Conservation (phyloP, 1,140 invertebrate genomes). For the Rhyzopertha dominica region DNA sequence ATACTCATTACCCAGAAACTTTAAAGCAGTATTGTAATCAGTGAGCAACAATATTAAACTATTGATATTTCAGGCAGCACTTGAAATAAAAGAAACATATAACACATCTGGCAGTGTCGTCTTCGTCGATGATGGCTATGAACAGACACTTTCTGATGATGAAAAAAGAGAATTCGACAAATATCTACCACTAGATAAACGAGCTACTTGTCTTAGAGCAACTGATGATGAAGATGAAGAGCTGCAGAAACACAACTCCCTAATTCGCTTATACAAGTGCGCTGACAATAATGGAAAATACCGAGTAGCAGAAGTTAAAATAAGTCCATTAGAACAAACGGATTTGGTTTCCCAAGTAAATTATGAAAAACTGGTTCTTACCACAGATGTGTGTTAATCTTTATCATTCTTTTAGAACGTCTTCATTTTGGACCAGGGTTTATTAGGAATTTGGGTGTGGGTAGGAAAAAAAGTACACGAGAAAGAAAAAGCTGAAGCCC, state of each 20-base stretch:
- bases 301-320: slow-evolving; percentile 81
- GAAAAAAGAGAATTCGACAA: slow-evolving; percentile 64
- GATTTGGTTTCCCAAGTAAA: slow-evolving; percentile 74
- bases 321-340: slow-evolving; percentile 70
- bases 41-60: slow-evolving; percentile 21
- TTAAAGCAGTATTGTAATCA: slow-evolving; percentile 24
- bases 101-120: slow-evolving; percentile 56
- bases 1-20: too few species aligned
- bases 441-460: slow-evolving; percentile 89
- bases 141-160: slow-evolving; percentile 61
- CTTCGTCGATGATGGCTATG: slow-evolving; percentile 81
- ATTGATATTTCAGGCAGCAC: slow-evolving; percentile 42
- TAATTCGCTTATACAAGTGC: slow-evolving; percentile 64
- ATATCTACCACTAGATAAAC: slow-evolving; percentile 60
- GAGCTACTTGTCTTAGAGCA: slow-evolving; percentile 54
- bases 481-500: slow-evolving; percentile 69
- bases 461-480: slow-evolving; percentile 68
- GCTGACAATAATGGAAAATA: slow-evolving; percentile 75
- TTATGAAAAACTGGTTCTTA: slow-evolving; percentile 13
- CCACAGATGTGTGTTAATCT: slow-evolving; percentile 6
- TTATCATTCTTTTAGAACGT: slow-evolving; percentile 63
- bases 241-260: slow-evolving; percentile 38
- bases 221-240: slow-evolving; percentile 40
- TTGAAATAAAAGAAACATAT: slow-evolving; percentile 43
- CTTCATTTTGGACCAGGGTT: slow-evolving; percentile 83